Evolutionary conservation across 2,888 invertebrate genomes (phyloP).

Genomic region (Hedychridium roseum): DNA sequence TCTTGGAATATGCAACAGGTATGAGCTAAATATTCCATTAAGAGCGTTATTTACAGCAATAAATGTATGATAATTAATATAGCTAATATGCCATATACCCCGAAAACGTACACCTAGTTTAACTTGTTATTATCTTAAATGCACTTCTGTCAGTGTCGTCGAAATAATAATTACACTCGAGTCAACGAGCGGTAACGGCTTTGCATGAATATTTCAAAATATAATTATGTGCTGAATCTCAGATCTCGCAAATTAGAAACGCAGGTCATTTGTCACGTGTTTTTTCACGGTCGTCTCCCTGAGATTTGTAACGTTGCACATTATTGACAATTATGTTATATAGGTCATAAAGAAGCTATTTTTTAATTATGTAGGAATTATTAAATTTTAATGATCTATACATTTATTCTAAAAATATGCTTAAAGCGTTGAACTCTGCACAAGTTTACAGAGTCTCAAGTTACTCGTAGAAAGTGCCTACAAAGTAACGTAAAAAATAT

Average conservation of each 20-base stretch:
- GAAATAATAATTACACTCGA: background rate
- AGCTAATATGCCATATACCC: background rate
- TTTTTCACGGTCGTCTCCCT: too few species aligned
- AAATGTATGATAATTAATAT: slow-evolving; percentile 16
- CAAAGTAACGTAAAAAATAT: slow-evolving; percentile 42
- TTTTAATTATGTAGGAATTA: slow-evolving; percentile 1
- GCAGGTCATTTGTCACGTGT: too few species aligned
- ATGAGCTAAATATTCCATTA: slow-evolving; percentile 1
- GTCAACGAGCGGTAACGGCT: background rate
- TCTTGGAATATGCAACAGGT: background rate
- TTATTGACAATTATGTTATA: too few species aligned
- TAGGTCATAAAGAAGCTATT: slow-evolving; percentile 24
- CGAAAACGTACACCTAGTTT: background rate
- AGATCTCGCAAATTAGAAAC: background rate
- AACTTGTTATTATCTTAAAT: background rate
- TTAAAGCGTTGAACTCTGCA: slow-evolving; percentile 15
- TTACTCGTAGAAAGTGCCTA: slow-evolving; percentile 62
- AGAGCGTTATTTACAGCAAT: slow-evolving; percentile 35
- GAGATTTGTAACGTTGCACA: too few species aligned
- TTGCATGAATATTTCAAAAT: background rate
- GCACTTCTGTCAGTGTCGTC: background rate
- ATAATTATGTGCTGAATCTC: background rate
- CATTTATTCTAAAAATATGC: background rate
- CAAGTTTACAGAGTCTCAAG: slow-evolving; percentile 34
- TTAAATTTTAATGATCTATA: background rate